A percentile compares a stretch with the other conserved stretches of the same genome.
Evolutionary conservation across 2,113 vertebrate genomes (phyloP).

Genomic region (Anoura caudifer): DNA sequence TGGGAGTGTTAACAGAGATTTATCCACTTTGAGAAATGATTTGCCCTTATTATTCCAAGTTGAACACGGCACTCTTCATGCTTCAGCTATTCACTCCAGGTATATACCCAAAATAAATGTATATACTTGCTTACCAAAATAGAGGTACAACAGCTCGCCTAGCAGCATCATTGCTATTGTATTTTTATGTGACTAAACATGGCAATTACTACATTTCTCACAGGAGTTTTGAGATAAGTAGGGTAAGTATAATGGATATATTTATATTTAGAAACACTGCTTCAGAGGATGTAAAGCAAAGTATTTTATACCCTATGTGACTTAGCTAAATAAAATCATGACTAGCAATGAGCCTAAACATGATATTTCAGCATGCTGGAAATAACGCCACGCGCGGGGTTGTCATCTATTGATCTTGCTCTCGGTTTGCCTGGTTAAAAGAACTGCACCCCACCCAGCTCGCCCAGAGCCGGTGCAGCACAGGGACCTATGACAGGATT

Average conservation of each 20-base stretch:
- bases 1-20: not conserved
- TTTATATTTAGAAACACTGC: slow-evolving; percentile 3
- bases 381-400: rapidly evolving
- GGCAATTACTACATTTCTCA: not conserved
- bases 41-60: not conserved
- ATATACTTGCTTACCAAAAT: not conserved
- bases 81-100: not conserved
- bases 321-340: not conserved
- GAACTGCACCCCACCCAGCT: not conserved
- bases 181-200: slow-evolving; percentile 9
- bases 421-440: not conserved
- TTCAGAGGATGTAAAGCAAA: not conserved
- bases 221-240: not conserved
- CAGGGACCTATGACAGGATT: slow-evolving; percentile 27
- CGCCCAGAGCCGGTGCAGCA: not conserved
- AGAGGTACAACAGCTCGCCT: not conserved
- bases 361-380: not conserved
- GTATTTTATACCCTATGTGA: not conserved
- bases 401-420: not conserved
- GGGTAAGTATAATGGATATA: not conserved
- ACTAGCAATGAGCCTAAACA: not conserved
- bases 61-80: not conserved
- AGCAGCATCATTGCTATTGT: not conserved
- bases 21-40: not conserved
- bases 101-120: not conserved